A percentile compares a stretch with the other conserved stretches of the same genome.
Evolutionary conservation across 2,113 vertebrate species (phyloP).

Genomic region (Sylvia atricapilla): DNA sequence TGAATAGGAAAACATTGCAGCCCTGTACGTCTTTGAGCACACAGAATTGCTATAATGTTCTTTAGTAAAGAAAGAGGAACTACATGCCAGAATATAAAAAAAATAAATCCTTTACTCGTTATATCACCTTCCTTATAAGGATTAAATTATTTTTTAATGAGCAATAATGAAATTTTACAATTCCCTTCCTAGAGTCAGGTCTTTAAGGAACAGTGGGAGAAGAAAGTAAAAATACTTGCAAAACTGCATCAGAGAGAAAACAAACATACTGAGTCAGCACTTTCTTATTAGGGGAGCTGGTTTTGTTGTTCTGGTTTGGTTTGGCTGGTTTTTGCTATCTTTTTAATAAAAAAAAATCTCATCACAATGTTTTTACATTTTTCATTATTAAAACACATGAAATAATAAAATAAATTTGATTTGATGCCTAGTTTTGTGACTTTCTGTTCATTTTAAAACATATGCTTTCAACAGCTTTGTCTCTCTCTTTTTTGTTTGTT

Average conservation of each 20-base stretch:
- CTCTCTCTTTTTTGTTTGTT: neutral
- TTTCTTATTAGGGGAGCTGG: neutral
- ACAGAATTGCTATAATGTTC: neutral
- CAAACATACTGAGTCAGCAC: neutral
- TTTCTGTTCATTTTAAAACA: neutral
- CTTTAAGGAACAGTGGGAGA: neutral
- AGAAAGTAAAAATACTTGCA: neutral
- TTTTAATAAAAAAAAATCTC: neutral
- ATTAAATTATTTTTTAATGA: neutral
- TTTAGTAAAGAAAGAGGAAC: neutral
- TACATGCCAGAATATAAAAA: neutral
- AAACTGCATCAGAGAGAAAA: neutral
- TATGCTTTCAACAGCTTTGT: neutral
- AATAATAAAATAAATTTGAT: neutral
- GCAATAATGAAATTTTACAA: neutral
- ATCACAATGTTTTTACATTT: neutral
- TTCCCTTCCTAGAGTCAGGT: neutral
- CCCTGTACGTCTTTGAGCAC: neutral
- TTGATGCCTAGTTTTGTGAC: neutral
- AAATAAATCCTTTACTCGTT: neutral
- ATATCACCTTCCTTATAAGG: neutral
- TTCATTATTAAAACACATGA: neutral
- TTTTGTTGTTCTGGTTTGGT: neutral
- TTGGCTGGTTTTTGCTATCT: neutral
- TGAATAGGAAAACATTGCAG: neutral